Evolutionary conservation across 2,888 invertebrate species (phyloP), one percentile per base, ranked within the genome.

Genomic region (Drosophila mercatorum): DNA sequence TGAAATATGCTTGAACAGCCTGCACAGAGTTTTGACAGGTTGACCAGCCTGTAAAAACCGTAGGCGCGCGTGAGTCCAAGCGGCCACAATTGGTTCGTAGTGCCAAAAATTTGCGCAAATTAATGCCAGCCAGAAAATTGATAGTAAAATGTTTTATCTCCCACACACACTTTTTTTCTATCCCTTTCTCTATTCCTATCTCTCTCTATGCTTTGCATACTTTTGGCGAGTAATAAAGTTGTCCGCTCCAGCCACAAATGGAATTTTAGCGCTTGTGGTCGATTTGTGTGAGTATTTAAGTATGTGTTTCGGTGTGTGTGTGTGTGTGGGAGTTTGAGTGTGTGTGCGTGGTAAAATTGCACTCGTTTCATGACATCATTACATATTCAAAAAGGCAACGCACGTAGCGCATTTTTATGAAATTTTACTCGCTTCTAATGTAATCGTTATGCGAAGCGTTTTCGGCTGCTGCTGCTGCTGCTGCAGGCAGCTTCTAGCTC

Each of bases 381-480:
- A 83, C 66, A 86, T 80, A 85, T 83, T 88, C 83, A 83, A 86
- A 83, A 86, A 86, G 88, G 86, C 88, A 81, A 68, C 83, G 81
- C 87, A 88, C 89, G 83, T 88, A 83, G 78, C 55, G 53, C 62
- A 81, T 81, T 84, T 81, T 85, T 89, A 82, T 89, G 77, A 89
- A 88, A 89, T 85, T 88, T 83, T 85, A 85, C 83, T 85, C 66
- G 83, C 70, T 77, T 80, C 78, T 84, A 89, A 87, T 87, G 86
- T 75, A 80, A 84, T 89, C 89, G 82, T 89, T 82, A 84, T 81
- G 84, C 74, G 62, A 72, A 62, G 68, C 79, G 52, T 74, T 78
- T 79, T 79, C 17, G 67, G 68, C 34, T 34, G 34, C 34, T 34
- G 65, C 74, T 78, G 8, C 36, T 22, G 67, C 75, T 63, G 65